Evolutionary conservation across 2,888 invertebrate species (phyloP).

Genomic region (Hypena proboscidalis): DNA sequence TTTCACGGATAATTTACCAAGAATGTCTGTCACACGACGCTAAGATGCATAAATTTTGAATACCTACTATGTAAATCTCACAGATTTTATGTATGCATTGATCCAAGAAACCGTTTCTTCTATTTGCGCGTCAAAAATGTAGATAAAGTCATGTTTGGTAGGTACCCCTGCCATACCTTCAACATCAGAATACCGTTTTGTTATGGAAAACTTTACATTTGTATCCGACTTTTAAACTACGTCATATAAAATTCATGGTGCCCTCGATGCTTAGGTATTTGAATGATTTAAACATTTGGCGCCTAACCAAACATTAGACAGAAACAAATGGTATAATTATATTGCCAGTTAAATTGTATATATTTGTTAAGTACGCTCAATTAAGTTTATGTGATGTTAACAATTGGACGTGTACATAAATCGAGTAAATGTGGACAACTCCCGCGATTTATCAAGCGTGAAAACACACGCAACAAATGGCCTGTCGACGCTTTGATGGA

Average conservation of each 20-base stretch:
- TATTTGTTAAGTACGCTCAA: slow-evolving; percentile 49
- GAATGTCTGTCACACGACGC: slow-evolving; percentile 51
- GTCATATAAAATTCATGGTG: slow-evolving; percentile 56
- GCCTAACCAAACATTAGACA: neutral
- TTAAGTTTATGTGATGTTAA: slow-evolving; percentile 67
- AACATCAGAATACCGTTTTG: slow-evolving; percentile 51
- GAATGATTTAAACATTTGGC: slow-evolving; percentile 2
- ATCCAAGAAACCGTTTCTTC: slow-evolving; percentile 42
- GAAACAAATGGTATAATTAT: slow-evolving; percentile 12
- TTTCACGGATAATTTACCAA: slow-evolving; percentile 68
- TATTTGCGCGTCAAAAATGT: slow-evolving; percentile 47
- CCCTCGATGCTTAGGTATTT: slow-evolving; percentile 30
- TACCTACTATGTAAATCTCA: slow-evolving; percentile 59
- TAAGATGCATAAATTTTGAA: slow-evolving; percentile 56
- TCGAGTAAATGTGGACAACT: slow-evolving; percentile 79
- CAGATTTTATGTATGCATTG: slow-evolving; percentile 51
- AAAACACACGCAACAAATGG: slow-evolving; percentile 82
- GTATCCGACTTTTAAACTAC: slow-evolving; percentile 60
- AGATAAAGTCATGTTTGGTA: slow-evolving; percentile 37
- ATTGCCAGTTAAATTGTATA: slow-evolving; percentile 12
- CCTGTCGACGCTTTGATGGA: slow-evolving; percentile 82
- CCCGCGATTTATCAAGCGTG: slow-evolving; percentile 79
- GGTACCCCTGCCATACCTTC: slow-evolving; percentile 35
- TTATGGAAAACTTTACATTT: slow-evolving; percentile 57
- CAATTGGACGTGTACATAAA: slow-evolving; percentile 70